Percentiles rank a stretch among this genome's conserved stretches.
phyloP scores from a whole-genome alignment of 2,888 invertebrate species.

The Cephus pygmeus region DNA sequence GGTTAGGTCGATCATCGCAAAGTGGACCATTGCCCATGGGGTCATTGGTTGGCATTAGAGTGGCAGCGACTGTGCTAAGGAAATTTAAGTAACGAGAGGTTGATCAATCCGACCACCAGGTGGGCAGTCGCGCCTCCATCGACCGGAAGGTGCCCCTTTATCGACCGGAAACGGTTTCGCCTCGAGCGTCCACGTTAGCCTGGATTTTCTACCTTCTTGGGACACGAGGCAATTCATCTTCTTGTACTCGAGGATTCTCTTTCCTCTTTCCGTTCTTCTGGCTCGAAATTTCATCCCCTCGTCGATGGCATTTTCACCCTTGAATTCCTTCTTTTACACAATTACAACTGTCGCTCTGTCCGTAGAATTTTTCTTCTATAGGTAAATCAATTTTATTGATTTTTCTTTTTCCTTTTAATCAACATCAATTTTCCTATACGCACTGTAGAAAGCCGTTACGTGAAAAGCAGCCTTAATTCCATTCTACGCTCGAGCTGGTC shows the following conservation, averaged over 20 bases:
- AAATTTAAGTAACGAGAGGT: constrained; percentile 4
- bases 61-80: not conserved
- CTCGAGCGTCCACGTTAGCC: constrained; percentile 33
- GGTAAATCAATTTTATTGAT: not conserved
- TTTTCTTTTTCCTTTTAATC: not conserved
- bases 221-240: not conserved
- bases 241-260: not conserved
- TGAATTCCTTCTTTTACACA: not conserved
- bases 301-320: not conserved
- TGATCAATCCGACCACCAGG: constrained; percentile 22
- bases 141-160: constrained; percentile 50
- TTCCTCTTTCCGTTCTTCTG: not conserved
- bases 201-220: constrained; percentile 19
- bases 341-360: not conserved
- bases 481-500: not conserved
- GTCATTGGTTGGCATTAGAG: not conserved
- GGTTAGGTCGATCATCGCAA: not conserved
- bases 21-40: not conserved
- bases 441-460: not conserved
- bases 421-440: not conserved
- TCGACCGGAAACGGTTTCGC: constrained; percentile 55
- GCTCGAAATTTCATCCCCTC: not conserved
- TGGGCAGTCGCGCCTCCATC: constrained; percentile 55
- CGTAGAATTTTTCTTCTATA: not conserved
- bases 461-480: not conserved